Evolutionary conservation across 2,797 vertebrate genomes (phyloP).

Genomic region (Acropternis orthonyx): DNA sequence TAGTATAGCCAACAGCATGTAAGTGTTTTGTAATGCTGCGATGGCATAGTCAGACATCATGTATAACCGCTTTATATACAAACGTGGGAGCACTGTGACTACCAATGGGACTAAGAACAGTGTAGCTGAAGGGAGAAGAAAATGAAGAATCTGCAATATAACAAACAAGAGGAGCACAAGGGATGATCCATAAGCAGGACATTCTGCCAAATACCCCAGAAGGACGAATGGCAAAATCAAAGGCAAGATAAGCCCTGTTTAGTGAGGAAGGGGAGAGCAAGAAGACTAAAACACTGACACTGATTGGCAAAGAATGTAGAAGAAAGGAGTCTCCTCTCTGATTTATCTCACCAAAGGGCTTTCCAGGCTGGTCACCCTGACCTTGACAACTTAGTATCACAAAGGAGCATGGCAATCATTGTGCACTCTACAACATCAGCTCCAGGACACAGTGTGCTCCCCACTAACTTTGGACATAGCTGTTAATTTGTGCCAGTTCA

Average conservation of each 20-base stretch:
- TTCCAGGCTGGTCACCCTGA: neutral
- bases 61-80: neutral
- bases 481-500: neutral
- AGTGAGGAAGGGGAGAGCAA: neutral
- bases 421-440: fast-evolving
- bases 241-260: neutral
- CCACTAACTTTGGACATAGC: neutral
- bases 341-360: neutral
- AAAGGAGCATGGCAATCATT: neutral
- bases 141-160: neutral
- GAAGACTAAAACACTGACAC: neutral
- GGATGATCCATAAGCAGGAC: neutral
- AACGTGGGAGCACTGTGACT: neutral
- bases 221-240: neutral
- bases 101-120: neutral
- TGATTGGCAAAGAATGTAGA: neutral
- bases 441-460: neutral
- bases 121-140: neutral
- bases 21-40: neutral
- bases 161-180: neutral
- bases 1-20: neutral
- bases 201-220: neutral
- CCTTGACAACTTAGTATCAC: neutral
- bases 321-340: neutral
- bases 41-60: neutral